These are phyloP conservation scores for Suricata suricatta DNA, from an alignment of 2,113 vertebrate genomes.

Conservation along the genomic window DNA sequence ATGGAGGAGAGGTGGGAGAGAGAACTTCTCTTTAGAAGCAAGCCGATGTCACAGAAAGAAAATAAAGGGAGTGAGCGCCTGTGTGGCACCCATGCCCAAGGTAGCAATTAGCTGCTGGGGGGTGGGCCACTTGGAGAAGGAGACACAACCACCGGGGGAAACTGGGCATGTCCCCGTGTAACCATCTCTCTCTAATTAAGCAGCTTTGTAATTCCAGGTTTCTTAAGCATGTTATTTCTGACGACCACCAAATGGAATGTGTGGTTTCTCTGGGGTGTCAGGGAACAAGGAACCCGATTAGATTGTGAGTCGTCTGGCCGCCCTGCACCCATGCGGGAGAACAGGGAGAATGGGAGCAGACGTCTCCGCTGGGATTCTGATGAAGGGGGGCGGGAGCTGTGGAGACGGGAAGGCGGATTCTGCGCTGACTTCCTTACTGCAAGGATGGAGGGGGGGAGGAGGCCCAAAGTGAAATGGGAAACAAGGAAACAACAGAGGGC, in stretches of 20 bases:
- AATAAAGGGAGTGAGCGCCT: not conserved
- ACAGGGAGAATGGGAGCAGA: no score
- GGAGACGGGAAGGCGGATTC: not conserved
- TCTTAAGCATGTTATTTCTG: slow-evolving; percentile 67
- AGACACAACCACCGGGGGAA: slow-evolving; percentile 46
- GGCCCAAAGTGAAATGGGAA: not conserved
- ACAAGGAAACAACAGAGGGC: slow-evolving; percentile 4
- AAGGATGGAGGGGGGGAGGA: not conserved
- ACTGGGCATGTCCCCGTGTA: slow-evolving; percentile 64
- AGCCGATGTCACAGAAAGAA: slow-evolving; percentile 35
- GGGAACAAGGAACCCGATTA: slow-evolving; percentile 18
- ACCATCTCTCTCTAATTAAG: slow-evolving; percentile 71
- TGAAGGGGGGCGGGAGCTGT: not conserved
- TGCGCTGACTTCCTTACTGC: slow-evolving; percentile 25
- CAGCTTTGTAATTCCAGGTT: slow-evolving; percentile 74
- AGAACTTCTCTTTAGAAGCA: slow-evolving; percentile 7
- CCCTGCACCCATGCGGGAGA: not conserved
- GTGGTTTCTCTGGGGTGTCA: slow-evolving; percentile 48
- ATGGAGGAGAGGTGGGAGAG: not conserved
- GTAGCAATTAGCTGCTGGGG: slow-evolving; percentile 65
- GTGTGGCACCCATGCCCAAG: not conserved
- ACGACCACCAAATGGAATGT: slow-evolving; percentile 59
- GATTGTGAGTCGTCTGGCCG: not conserved
- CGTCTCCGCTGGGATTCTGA: slow-evolving; percentile 29
- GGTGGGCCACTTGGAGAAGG: slow-evolving; percentile 38